Conservation (phyloP, 2,888 invertebrate genomes). For the Neelides folsomi region DNA sequence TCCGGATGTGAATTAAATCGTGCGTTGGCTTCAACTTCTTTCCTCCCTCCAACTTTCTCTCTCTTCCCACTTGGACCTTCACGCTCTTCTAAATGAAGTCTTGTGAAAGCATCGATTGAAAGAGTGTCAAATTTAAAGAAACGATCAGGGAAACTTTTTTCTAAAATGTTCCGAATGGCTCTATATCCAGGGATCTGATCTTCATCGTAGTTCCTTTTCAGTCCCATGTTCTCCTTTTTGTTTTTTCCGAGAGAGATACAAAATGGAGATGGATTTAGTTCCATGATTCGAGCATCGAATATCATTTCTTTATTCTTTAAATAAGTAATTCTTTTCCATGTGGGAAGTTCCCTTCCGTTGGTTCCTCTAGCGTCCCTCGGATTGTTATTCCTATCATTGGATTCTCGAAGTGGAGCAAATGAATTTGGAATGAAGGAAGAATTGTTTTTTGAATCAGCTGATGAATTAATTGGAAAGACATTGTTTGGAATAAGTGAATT, state of each 20-base stretch:
- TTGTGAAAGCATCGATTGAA: slow-evolving; percentile 49
- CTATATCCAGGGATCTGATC: too few relatives aligned
- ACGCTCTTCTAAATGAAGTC: slow-evolving; percentile 8
- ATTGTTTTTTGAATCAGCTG: too few relatives aligned
- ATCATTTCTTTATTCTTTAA: slow-evolving; percentile 7
- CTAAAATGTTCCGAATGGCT: slow-evolving; percentile 7
- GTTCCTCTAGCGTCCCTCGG: slow-evolving; percentile 1
- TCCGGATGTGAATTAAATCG: too few relatives aligned
- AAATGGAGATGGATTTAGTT: slow-evolving; percentile 15
- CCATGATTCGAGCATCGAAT: slow-evolving; percentile 9
- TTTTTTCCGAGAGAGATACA: slow-evolving; percentile 13
- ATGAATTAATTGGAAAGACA: too few relatives aligned
- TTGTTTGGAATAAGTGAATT: too few relatives aligned
- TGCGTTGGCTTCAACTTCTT: too few relatives aligned
- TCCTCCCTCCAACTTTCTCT: too few relatives aligned
- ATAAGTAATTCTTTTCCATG: slow-evolving; percentile 1
- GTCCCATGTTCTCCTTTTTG: neutral
- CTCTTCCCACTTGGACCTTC: too few relatives aligned
- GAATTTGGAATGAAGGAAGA: too few relatives aligned
- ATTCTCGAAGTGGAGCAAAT: too few relatives aligned
- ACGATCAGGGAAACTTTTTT: slow-evolving; percentile 5
- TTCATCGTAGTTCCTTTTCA: too few relatives aligned
- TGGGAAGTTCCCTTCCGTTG: slow-evolving; percentile 2
- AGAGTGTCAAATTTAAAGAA: slow-evolving; percentile 47
- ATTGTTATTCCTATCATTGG: too few relatives aligned